A percentile compares a stretch with the other conserved stretches of the same genome.
Conservation (phyloP, 2,113 vertebrate species). For the Gymnocephalus cernua region DNA sequence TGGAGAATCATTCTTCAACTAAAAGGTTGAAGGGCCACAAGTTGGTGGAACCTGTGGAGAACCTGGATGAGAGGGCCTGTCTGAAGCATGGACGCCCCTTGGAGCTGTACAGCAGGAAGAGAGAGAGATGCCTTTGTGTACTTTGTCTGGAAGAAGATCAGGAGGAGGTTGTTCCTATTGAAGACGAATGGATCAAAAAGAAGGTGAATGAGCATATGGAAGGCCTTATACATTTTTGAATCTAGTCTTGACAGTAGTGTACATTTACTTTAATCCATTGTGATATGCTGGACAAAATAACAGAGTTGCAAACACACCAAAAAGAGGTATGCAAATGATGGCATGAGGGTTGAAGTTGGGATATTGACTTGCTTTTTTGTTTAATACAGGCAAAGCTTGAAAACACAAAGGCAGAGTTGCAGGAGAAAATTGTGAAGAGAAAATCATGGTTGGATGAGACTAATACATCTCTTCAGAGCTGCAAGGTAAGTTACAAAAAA, state of each 20-base stretch:
- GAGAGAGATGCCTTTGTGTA: constrained; percentile 89
- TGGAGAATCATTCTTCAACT: constrained; percentile 87
- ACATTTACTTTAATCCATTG: neutral
- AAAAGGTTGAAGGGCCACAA: constrained; percentile 89
- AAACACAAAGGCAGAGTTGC: constrained; percentile 2
- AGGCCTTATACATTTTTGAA: neutral
- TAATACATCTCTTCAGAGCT: neutral
- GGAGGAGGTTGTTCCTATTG: constrained; percentile 64
- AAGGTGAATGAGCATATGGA: constrained; percentile 50
- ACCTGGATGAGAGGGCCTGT: constrained; percentile 91
- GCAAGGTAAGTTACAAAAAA: constrained; percentile 53
- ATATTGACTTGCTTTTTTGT: neutral
- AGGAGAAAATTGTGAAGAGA: constrained; percentile 33
- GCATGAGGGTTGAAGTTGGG: neutral
- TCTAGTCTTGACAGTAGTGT: neutral
- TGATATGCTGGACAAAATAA: neutral
- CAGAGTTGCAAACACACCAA: neutral
- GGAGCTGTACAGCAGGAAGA: constrained; percentile 89
- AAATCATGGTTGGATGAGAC: constrained; percentile 45
- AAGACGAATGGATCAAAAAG: constrained; percentile 66
- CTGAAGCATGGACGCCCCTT: constrained; percentile 89
- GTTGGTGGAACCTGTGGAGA: constrained; percentile 87
- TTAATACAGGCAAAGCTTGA: constrained; percentile 51
- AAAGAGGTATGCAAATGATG: neutral
- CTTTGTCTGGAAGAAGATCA: constrained; percentile 82